Conservation (phyloP, 2,797 vertebrate species). For the Microctenopoma lineatum region DNA sequence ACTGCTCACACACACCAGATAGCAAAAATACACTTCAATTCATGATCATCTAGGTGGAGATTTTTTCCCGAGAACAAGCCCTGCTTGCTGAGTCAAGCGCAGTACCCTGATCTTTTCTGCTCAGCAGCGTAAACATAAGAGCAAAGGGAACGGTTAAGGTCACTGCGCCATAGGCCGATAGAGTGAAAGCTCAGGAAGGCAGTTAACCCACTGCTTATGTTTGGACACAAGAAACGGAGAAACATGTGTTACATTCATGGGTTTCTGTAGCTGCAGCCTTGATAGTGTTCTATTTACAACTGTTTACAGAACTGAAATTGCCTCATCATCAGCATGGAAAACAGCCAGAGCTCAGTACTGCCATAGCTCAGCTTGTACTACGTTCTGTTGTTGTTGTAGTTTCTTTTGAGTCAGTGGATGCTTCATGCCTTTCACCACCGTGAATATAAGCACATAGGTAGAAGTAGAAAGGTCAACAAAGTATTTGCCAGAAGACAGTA, state of each 20-base stretch:
- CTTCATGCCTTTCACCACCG: not conserved
- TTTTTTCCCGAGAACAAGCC: conserved; percentile 38
- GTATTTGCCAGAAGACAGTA: too few species aligned
- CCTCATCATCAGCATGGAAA: not conserved
- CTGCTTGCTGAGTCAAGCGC: conserved; percentile 16
- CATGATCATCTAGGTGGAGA: conserved; percentile 30
- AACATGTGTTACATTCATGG: conserved; percentile 22
- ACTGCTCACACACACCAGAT: not conserved
- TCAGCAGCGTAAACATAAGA: conserved; percentile 58
- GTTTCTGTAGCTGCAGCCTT: conserved; percentile 18
- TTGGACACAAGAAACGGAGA: conserved; percentile 34
- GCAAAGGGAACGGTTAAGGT: conserved; percentile 62
- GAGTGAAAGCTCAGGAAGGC: conserved; percentile 39
- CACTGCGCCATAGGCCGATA: conserved; percentile 49
- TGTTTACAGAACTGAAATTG: not conserved
- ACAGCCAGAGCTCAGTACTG: not conserved
- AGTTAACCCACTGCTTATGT: conserved; percentile 43
- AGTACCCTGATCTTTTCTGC: conserved; percentile 41
- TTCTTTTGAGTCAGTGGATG: not conserved
- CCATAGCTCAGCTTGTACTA: not conserved
- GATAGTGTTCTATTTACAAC: not conserved
- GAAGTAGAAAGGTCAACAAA: not conserved
- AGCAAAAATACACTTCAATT: conserved; percentile 6
- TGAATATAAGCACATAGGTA: not conserved
- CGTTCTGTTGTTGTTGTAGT: not conserved